These are phyloP conservation scores for Holacanthella duospinosa DNA, from an alignment of 2,888 invertebrate genomes.

Conservation along the genomic window DNA sequence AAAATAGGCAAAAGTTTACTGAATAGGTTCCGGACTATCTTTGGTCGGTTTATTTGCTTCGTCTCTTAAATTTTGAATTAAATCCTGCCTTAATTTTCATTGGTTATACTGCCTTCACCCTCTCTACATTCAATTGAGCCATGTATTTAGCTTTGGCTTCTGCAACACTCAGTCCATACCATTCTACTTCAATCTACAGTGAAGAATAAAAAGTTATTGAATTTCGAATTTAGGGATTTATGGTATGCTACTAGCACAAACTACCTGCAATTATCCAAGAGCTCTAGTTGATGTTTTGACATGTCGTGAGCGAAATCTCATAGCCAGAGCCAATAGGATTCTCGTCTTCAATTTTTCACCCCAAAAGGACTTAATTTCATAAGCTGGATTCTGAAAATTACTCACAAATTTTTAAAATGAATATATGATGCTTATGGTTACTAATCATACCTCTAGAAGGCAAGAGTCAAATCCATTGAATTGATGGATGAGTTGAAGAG, in stretches of 20 bases:
- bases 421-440: constrained; percentile 2
- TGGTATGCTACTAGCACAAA: too few relatives aligned
- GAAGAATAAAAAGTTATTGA: not conserved
- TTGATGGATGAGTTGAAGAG: constrained; percentile 73
- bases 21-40: not conserved
- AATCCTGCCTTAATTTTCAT: constrained; percentile 63
- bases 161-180: constrained; percentile 74
- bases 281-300: constrained; percentile 55
- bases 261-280: constrained; percentile 66
- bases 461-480: constrained; percentile 91
- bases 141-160: constrained; percentile 66
- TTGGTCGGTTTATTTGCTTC: constrained; percentile 4
- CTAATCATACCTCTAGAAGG: constrained; percentile 60
- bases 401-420: not conserved
- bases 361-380: constrained; percentile 75
- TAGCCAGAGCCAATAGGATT: constrained; percentile 61
- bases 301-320: constrained; percentile 52
- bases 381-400: constrained; percentile 65
- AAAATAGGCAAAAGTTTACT: too few relatives aligned
- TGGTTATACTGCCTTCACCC: constrained; percentile 47
- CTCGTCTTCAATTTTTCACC: constrained; percentile 75
- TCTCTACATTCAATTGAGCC: constrained; percentile 48
- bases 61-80: constrained; percentile 59
- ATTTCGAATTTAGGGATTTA: constrained; percentile 52
- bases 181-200: constrained; percentile 72